Evolutionary conservation across 2,113 vertebrate species (phyloP), one percentile per base, ranked within the genome.

Genomic region (Scophthalmus maximus): DNA sequence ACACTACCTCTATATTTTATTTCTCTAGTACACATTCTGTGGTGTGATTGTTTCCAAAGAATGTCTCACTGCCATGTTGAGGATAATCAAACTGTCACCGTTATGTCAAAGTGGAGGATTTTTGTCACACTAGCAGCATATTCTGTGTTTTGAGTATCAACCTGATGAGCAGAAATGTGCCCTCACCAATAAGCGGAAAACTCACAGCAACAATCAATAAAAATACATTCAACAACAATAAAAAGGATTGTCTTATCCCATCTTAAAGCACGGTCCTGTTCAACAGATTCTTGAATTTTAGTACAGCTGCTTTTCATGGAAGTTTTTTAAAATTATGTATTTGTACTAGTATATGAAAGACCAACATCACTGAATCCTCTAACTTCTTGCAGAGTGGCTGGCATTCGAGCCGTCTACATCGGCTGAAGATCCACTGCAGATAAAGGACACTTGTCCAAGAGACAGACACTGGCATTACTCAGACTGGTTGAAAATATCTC

Each of bases 401-500:
- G 12, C 38, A 9, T 40, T 38, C 27, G 18, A 59, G 5, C 57
- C 44, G 29, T 53, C 27, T 1, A 2, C 20, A 57, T 10, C 26
- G 20, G 27, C 44, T 20, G 42, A 47, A 58, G 44, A 32, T 56
- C 60, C 61, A 57, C 58, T 32, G 9, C 55, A 69, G 25, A 69
- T 76, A 64, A 79, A 78, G 44, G 20, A 75, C 64, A 66, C 63
- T 77, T 73, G 84, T 82, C 50, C 50, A 65, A 18, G 61, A 77
- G 55, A 65, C 63, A 84, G 62, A 82, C 59, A 70, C 56, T 56
- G 66, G 81, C 40, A 68, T 85, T 73, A 66, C 82, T 84, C 65
- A 88, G 85, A 81, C 76, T 40, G 80, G 71, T 87, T 91, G 40
- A 85, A 87, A 91, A 92, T 92, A 92, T 88, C 88, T 49, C 72